phyloP scores from a whole-genome alignment of 2,888 invertebrate species.

The Priocnemis perturbator region DNA sequence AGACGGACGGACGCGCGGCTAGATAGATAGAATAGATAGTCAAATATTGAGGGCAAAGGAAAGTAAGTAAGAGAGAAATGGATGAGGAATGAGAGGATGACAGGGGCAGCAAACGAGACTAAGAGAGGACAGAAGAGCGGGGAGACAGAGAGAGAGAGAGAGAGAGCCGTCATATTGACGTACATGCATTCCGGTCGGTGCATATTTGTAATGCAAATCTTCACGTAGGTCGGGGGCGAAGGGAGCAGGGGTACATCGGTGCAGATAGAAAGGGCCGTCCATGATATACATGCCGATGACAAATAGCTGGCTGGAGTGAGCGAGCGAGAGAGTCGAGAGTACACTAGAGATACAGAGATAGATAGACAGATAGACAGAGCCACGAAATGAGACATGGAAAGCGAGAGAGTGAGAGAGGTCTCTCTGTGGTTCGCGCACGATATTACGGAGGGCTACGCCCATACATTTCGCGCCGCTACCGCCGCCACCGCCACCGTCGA shows the following conservation, averaged over 20 bases:
- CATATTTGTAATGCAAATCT: conserved; percentile 72
- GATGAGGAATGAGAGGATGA: conserved; percentile 3
- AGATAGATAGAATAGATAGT: neutral
- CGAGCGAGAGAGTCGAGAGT: conserved; percentile 18
- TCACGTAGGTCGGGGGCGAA: conserved; percentile 47
- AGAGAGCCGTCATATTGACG: conserved; percentile 62
- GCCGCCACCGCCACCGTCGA: conserved; percentile 50
- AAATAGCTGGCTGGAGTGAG: conserved; percentile 57
- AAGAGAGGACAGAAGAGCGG: neutral
- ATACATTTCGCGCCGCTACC: conserved; percentile 56
- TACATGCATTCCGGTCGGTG: conserved; percentile 56
- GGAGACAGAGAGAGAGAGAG: conserved; percentile 16
- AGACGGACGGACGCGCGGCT: neutral
- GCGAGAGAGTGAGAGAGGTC: conserved; percentile 16
- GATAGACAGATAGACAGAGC: conserved; percentile 23
- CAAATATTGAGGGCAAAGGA: neutral
- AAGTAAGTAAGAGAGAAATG: neutral
- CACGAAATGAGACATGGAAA: too few species aligned
- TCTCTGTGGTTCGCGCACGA: conserved; percentile 57
- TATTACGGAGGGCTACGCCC: conserved; percentile 58
- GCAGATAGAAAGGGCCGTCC: conserved; percentile 58
- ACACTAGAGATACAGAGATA: conserved; percentile 12
- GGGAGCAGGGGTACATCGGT: conserved; percentile 40
- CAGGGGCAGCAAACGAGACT: neutral
- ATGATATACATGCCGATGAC: conserved; percentile 63